Evolutionary conservation across 2,797 vertebrate species (phyloP), one percentile per base, ranked within the genome.

Genomic region (Acipenser transmontanus): DNA sequence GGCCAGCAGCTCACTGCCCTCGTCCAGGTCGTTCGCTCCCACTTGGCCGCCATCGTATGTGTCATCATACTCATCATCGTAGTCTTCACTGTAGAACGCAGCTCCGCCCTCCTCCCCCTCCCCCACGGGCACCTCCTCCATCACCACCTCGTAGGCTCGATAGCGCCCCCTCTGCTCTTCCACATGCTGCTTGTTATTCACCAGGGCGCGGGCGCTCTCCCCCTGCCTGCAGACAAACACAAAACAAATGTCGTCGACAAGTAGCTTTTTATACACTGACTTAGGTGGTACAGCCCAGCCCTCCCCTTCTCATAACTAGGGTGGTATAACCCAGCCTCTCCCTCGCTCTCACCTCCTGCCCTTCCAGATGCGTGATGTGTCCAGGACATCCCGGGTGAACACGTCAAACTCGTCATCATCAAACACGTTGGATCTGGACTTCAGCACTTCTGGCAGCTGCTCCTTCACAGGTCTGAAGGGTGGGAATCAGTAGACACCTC

Each of bases 41-140:
- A 99, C 91, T 80, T 98, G 97, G 88, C 93, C 96, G 70, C 90
- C 84, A 7, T 98, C 95, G 0, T 98, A 99, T 0, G 96, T 99
- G 88, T 99, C 95, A 0, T 98, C 95, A 0, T 98, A 98, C 75
- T 99, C 96, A 0, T 99, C 97, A 11, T 99, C 95, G 0, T 99
- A 99, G 77, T 93, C 89, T 0, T 89, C 90, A 0, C 59, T 69
- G 72, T 65, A 78, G 63, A 76, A 81, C 1, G 47, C 60, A 2
- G 64, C 0, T 3, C 79, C 0, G 2, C 88, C 82, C 0, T 71
- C 77, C n/a, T 14, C 72, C 34, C 34, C 74, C 11, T 48, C 69
- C 48, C 65, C 67, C 0, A 85, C 8, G 0, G 78, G 54, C 0
- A 91, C 82, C 86, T 95, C 93, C 59, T 98, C 95, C 72, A 91